Conservation (phyloP, 1,140 invertebrate genomes). For the Papilio machaon region DNA sequence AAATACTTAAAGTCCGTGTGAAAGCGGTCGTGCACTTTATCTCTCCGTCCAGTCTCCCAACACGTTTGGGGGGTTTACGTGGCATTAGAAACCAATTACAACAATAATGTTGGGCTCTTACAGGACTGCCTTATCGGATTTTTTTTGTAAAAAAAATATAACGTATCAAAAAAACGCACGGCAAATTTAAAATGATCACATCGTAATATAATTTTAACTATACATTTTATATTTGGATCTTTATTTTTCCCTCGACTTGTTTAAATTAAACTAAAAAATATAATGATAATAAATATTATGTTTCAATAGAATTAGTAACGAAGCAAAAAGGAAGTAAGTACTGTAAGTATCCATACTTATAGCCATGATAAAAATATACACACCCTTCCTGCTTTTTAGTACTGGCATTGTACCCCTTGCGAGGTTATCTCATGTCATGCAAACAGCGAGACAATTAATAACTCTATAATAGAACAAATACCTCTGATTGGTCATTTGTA, state of each 20-base stretch:
- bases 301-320: too few relatives aligned
- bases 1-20: conserved; percentile 38
- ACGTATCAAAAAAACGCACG: background rate
- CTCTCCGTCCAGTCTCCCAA: conserved; percentile 73
- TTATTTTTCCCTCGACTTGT: too few relatives aligned
- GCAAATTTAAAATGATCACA: too few relatives aligned
- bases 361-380: background rate
- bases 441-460: conserved; percentile 1
- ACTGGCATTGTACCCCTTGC: background rate
- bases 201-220: too few relatives aligned
- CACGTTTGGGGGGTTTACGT: conserved; percentile 79
- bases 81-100: conserved; percentile 81
- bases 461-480: background rate
- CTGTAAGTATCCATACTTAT: too few relatives aligned
- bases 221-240: too few relatives aligned
- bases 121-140: conserved; percentile 39
- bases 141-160: conserved; percentile 9
- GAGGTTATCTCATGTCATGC: background rate
- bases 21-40: conserved; percentile 69
- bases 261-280: too few relatives aligned
- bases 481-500: background rate
- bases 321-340: too few relatives aligned
- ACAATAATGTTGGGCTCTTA: conserved; percentile 68
- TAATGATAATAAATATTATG: too few relatives aligned
- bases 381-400: too few relatives aligned